These are phyloP conservation scores for Epinotia ramella DNA, from an alignment of 2,888 invertebrate species.

Conservation along the genomic window DNA sequence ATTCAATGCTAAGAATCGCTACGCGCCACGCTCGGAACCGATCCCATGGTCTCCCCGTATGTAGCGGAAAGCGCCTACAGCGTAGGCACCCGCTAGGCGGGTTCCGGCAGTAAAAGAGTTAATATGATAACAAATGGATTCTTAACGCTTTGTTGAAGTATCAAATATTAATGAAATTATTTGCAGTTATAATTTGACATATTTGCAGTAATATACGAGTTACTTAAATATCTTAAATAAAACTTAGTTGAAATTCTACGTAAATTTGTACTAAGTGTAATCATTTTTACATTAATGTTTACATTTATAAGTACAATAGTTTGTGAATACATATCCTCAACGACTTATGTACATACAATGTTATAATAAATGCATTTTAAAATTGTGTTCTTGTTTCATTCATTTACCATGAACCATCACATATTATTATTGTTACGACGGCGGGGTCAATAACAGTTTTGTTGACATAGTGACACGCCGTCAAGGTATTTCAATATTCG, in stretches of 20 bases:
- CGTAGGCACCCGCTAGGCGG: too few relatives aligned
- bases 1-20: too few relatives aligned
- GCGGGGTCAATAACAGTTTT: too few relatives aligned
- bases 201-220: not conserved
- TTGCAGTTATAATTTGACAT: not conserved
- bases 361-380: constrained; percentile 42
- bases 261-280: constrained; percentile 16
- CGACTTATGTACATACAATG: constrained; percentile 65
- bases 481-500: too few relatives aligned
- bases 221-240: constrained; percentile 24
- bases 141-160: too few relatives aligned
- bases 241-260: constrained; percentile 12
- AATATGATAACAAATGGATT: too few relatives aligned
- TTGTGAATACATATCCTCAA: constrained; percentile 74
- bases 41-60: too few relatives aligned
- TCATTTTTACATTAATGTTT: constrained; percentile 27
- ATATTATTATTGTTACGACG: too few relatives aligned
- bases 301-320: constrained; percentile 46
- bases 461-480: too few relatives aligned
- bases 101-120: too few relatives aligned
- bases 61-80: too few relatives aligned
- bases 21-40: too few relatives aligned
- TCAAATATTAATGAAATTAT: not conserved
- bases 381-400: constrained; percentile 14
- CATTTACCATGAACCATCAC: not conserved